phyloP scores from a whole-genome alignment of 2,888 invertebrate genomes.

The Cynaeus angustus region DNA sequence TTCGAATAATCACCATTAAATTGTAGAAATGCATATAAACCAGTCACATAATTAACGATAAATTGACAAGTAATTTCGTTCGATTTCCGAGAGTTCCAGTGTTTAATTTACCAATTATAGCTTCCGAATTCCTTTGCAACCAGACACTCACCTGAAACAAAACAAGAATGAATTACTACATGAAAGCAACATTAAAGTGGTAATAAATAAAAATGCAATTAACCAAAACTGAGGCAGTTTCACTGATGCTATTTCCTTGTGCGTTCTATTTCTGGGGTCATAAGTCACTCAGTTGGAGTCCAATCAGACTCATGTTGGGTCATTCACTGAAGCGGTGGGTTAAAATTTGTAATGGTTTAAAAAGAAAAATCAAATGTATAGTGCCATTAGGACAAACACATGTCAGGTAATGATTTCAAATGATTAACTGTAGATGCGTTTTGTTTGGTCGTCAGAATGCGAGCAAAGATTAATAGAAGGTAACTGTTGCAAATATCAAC shows the following conservation, averaged over 20 bases:
- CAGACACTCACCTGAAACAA: slow-evolving; percentile 47
- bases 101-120: not conserved
- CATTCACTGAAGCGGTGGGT: slow-evolving; percentile 25
- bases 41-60: slow-evolving; percentile 32
- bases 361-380: slow-evolving; percentile 11
- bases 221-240: slow-evolving; percentile 35
- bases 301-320: slow-evolving; percentile 42
- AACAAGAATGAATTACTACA: slow-evolving; percentile 16
- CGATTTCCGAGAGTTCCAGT: slow-evolving; percentile 20
- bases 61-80: slow-evolving; percentile 21
- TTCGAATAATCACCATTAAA: slow-evolving; percentile 36
- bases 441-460: slow-evolving; percentile 6
- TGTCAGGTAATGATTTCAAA: slow-evolving; percentile 27
- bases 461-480: too few species aligned
- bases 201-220: slow-evolving; percentile 41
- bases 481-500: slow-evolving; percentile 21
- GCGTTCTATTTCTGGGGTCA: slow-evolving; percentile 50
- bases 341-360: slow-evolving; percentile 17
- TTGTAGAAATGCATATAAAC: slow-evolving; percentile 33
- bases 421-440: slow-evolving; percentile 3
- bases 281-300: slow-evolving; percentile 55
- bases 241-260: slow-evolving; percentile 51
- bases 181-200: slow-evolving; percentile 13
- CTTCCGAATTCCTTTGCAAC: not conserved
- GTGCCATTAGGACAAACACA: slow-evolving; percentile 17